Evolutionary conservation across 2,797 vertebrate species (phyloP), one percentile per base, ranked within the genome.

Genomic region (Hippopotamyrus pictus): DNA sequence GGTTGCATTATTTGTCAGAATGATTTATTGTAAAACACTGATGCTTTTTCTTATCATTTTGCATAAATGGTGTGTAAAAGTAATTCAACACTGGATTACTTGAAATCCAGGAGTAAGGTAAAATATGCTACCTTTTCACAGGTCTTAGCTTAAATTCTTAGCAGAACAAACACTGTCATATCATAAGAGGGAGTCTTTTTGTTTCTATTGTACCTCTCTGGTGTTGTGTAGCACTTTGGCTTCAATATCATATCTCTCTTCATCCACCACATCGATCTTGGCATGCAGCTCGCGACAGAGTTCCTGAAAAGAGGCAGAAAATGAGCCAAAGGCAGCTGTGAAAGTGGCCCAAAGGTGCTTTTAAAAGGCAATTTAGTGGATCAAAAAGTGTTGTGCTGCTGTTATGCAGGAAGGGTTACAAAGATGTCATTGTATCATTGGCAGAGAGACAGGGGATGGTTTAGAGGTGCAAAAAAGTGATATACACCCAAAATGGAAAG

Each of bases 201-300:
- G 14, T 3, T 51, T 19, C 25, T 44, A 0, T 7, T 89, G 92
- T 93, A 98, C 98, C 96, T 99, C 98, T 93, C 98, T 95, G 62
- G 93, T 97, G 93, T 99, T 98, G 91, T 98, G 98, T 88, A 95
- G 93, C 89, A 99, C 99, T 92, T 99, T 99, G 0, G 97, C 97
- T 93, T 99, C 98, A 0, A 98, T 98, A 89, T 99, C 97, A 0
- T 99, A 99, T 87, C 98, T 95, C 93, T 99, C 98, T 89, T 99
- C 98, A 1, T 99, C 98, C 94, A 99, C 98, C 25, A 96, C 94
- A 3, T 98, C 96, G 5, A 98, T 96, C 93, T 98, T 98, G 91
- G 96, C 94, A 0, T 98, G 97, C 48, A 99, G 94, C 91, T 99
- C 97, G 90, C 95, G 94, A 92, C 98, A 99, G 83, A 99, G 93